phyloP scores from a whole-genome alignment of 2,113 vertebrate genomes.

The Pygathrix nemaeus region DNA sequence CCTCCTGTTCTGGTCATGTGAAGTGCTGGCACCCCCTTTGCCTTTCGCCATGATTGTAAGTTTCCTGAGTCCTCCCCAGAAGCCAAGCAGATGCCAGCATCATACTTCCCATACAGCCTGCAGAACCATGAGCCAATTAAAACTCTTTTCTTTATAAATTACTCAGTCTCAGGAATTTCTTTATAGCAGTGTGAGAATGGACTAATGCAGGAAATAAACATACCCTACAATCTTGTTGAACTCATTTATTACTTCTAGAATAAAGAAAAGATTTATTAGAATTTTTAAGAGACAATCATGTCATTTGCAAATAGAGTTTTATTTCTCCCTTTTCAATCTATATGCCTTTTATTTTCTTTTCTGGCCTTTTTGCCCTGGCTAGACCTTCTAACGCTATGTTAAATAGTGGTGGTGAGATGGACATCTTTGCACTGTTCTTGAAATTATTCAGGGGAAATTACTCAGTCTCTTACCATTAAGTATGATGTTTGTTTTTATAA shows the following conservation, averaged over 20 bases:
- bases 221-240: background rate
- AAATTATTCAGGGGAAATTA: background rate
- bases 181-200: too few relatives aligned
- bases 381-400: background rate
- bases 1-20: too few relatives aligned
- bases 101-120: too few relatives aligned
- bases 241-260: background rate
- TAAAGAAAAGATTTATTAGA: background rate
- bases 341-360: background rate
- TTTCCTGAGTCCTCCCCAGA: too few relatives aligned
- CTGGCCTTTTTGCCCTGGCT: background rate
- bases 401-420: background rate
- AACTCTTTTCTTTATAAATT: too few relatives aligned
- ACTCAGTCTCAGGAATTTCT: too few relatives aligned
- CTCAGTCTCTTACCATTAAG: background rate
- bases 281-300: background rate
- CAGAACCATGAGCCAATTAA: too few relatives aligned
- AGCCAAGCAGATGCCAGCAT: too few relatives aligned
- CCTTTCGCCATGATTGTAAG: too few relatives aligned
- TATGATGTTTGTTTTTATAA: background rate
- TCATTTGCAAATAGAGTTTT: constrained; percentile 14
- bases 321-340: background rate
- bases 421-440: background rate
- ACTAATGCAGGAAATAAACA: too few relatives aligned
- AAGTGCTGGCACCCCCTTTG: too few relatives aligned